These are phyloP conservation scores for Chamaedrilus cognettii DNA, from an alignment of 2,888 invertebrate species.

Conservation along the genomic window DNA sequence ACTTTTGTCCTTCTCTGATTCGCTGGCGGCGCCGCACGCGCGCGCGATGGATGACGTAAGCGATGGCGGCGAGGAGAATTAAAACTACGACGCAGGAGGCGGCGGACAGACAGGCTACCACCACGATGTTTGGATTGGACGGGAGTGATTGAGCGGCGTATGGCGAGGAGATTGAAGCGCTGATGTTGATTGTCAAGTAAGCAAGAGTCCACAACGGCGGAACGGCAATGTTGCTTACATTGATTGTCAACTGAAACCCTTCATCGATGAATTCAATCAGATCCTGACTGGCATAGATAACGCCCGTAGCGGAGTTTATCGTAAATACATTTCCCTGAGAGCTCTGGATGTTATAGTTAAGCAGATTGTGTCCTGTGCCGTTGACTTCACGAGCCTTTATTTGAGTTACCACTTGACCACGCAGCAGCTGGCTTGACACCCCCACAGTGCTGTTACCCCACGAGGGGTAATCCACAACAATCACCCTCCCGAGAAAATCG, in stretches of 20 bases:
- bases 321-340: no score
- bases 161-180: conserved; percentile 1
- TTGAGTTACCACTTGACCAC: conserved; percentile 6
- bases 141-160: not conserved
- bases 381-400: conserved; percentile 12
- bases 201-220: not conserved
- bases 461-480: conserved; percentile 10
- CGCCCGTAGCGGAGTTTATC: conserved; percentile 13
- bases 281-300: conserved; percentile 10
- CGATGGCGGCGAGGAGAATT: conserved; percentile 4
- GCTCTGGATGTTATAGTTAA: no score
- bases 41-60: not conserved
- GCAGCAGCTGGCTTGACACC: not conserved
- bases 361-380: not conserved
- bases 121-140: conserved; percentile 6
- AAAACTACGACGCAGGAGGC: conserved; percentile 4
- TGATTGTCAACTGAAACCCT: not conserved
- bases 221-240: conserved; percentile 4
- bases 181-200: conserved; percentile 4
- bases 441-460: conserved; percentile 12
- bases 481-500: conserved; percentile 17
- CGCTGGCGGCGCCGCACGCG: no score
- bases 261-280: not conserved
- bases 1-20: no score
- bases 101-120: conserved; percentile 9